Base-by-base conservation (phyloP, 1,140 invertebrate genomes). In the Cardiocondyla obscurior region DNA sequence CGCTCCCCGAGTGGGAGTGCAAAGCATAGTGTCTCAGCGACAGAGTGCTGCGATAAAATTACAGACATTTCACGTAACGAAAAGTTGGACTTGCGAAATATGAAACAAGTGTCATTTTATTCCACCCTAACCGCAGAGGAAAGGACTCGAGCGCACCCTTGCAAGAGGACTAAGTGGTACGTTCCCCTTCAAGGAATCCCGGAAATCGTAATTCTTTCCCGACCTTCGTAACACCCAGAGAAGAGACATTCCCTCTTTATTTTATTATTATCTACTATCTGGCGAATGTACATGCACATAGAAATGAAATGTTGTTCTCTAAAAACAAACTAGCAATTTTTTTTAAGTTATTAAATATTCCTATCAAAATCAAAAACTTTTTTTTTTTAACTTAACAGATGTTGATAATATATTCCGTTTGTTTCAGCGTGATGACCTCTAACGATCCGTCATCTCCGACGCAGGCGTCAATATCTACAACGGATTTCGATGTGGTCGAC, bases 401-500 rank as follows among this genome's bases (percentile, higher is more conserved):
- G n/a, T 22, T 46, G 8, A 72, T 8, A n/a, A 39, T 67, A 74
- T 62, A 28, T 62, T 28, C 67, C 85, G 42, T 62, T 84, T 82
- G 42, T 91, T 92, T 16, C 88, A 93, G 93, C 86, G 92, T 93
- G 16, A 93, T 94, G 84, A 93, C 91, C 14, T 85, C 90, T n/a
- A 90, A 90, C 7, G 92, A 92, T 10, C 91, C 92, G 6, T 83
- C 91, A 19, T 58, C 90, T 5, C 83, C 90, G 7, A 49, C 90
- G 19, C 88, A 87, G 51, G 81, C 89, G 36, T 91, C 92, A 53
- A 84, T 89, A 42, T 87, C 91, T 1, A 81, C 89, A 3, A 44
- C 90, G 3, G 84, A 82, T 14, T 92, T 90, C 65, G 93, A 94
- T 22, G 70, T 90, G 19, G 88, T 92, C 5, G 92, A 93, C 19